phyloP scores from a whole-genome alignment of 2,888 invertebrate genomes.

The Poecilus cupreus region DNA sequence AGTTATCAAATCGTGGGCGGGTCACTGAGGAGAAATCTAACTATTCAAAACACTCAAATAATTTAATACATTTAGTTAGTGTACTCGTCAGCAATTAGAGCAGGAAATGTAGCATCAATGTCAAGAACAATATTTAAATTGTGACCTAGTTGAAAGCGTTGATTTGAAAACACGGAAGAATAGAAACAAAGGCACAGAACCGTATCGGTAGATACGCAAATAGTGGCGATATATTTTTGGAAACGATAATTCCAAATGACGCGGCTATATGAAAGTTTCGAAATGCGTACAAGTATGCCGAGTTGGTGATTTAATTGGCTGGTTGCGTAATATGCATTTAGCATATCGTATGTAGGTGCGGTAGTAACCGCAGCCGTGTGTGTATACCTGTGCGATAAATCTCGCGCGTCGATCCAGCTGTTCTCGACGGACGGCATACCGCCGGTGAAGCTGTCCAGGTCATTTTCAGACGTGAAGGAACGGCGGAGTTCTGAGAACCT shows the following conservation, averaged over 20 bases:
- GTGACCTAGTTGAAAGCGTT: neutral
- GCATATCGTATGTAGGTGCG: too few relatives aligned
- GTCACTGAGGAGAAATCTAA: neutral
- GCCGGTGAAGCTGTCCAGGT: slow-evolving; percentile 76
- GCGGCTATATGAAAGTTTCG: neutral
- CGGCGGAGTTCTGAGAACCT: slow-evolving; percentile 59
- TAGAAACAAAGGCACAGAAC: too few relatives aligned
- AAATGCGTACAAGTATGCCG: neutral
- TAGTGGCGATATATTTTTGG: too few relatives aligned
- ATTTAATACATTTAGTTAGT: too few relatives aligned
- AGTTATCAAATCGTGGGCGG: neutral
- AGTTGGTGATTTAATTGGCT: neutral
- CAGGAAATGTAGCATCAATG: slow-evolving; percentile 12
- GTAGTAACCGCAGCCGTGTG: neutral
- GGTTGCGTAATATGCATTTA: neutral
- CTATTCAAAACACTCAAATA: neutral
- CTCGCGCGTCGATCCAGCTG: slow-evolving; percentile 77
- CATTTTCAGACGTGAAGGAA: slow-evolving; percentile 71
- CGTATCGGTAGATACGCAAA: too few relatives aligned
- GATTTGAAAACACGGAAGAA: neutral
- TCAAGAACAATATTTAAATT: slow-evolving; percentile 21
- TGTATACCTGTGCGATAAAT: slow-evolving; percentile 76
- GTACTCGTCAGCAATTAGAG: slow-evolving; percentile 2
- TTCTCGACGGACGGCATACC: slow-evolving; percentile 72
- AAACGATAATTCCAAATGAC: too few relatives aligned